phyloP scores from a whole-genome alignment of 1,140 invertebrate genomes.

The Leptonema lineaticorne region DNA sequence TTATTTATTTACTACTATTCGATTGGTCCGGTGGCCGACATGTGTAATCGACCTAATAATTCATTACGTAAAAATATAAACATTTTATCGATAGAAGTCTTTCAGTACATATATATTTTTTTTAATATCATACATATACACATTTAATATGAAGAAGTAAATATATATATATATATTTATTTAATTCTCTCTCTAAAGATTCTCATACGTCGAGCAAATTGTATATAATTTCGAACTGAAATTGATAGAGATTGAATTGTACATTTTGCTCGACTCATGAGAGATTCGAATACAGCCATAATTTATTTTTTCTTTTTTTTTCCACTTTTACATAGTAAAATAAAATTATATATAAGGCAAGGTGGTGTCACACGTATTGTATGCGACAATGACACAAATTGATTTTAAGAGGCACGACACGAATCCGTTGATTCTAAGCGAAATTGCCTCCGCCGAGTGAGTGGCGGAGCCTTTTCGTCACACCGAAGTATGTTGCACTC shows the following conservation, averaged over 20 bases:
- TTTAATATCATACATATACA: conserved; percentile 32
- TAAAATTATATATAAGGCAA: conserved; percentile 38
- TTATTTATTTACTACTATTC: conserved; percentile 29
- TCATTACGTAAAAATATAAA: conserved; percentile 34
- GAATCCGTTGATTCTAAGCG: conserved; percentile 8
- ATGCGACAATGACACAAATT: conserved; percentile 14
- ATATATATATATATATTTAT: too few species aligned
- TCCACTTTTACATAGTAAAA: conserved; percentile 3
- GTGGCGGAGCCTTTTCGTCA: conserved; percentile 48
- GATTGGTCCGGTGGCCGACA: conserved; percentile 35
- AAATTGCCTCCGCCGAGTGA: conserved; percentile 41
- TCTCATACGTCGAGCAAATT: too few species aligned
- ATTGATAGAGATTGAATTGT: neutral
- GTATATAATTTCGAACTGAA: too few species aligned
- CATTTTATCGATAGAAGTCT: conserved; percentile 11
- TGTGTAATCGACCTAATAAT: conserved; percentile 19
- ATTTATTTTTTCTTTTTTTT: conserved; percentile 12
- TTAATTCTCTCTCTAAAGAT: too few species aligned
- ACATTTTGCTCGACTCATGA: neutral
- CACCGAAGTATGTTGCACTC: conserved; percentile 50
- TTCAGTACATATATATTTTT: conserved; percentile 2
- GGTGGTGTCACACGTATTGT: conserved; percentile 25
- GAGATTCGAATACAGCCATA: conserved; percentile 2
- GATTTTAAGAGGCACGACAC: conserved; percentile 24
- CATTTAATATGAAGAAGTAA: conserved; percentile 1